Base-by-base conservation (phyloP, 2,113 vertebrate genomes). In the Callorhinus ursinus region DNA sequence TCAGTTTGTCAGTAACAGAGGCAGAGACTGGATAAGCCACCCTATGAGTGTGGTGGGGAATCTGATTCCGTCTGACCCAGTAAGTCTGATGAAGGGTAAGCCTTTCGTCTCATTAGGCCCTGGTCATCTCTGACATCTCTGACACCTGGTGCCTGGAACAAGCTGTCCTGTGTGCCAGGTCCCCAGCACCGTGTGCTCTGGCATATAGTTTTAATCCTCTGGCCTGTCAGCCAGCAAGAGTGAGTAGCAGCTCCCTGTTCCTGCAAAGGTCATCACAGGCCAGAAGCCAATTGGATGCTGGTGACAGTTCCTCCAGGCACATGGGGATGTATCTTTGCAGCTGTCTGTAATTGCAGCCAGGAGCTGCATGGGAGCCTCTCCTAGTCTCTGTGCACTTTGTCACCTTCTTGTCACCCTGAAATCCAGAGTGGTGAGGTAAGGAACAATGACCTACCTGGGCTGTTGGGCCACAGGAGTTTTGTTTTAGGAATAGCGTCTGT, bases 141-240 rank as follows among this genome's bases (percentile, higher is more conserved):
- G 83, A 98, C 49, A 53, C 95, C 22, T 90, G 65, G 95, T 93
- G 95, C 84, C 97, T 96, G n/a, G 97, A 96, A 98, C 97, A 98
- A 92, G 85, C 95, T 82, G 94, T 98, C 53, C 98, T 97, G 90
- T 97, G 96, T 76, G 81, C 57, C 28, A 0, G 93, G 84, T 84
- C 88, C 89, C 53, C 57, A 84, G 76, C 90, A 93, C 57, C 55
- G 31, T 88, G 83, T 96, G 95, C 84, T 88, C 90, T 98, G 98
- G 95, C 76, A 42, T 55, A 76, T 74, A 95, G 94, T 81, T 90
- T 81, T 90, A 94, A 93, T 96, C 80, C 87, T 51, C 57, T 84
- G 83, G 71, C 85, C 85, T 57, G 82, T 67, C 65, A 95, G 90
- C 97, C 88, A 96, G 88, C 83, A 80, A 76, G 80, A 84, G 77